These are phyloP conservation scores for Drosophila suzukii DNA, from an alignment of 1,140 invertebrate species.

Conservation along the genomic window DNA sequence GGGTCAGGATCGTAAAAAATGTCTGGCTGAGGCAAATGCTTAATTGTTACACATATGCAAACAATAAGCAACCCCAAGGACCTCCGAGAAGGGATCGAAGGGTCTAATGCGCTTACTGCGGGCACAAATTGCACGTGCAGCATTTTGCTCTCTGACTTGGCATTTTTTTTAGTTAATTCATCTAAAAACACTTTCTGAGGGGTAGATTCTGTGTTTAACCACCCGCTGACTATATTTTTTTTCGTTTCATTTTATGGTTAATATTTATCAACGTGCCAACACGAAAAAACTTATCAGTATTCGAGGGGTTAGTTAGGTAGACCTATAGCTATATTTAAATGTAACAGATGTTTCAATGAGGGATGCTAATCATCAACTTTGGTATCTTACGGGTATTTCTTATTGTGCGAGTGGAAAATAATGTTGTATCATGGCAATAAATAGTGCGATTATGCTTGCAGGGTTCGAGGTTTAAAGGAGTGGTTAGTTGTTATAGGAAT, in stretches of 20 bases:
- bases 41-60: conserved; percentile 83
- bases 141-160: conserved; percentile 58
- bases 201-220: conserved; percentile 66
- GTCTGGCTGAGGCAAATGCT: conserved; percentile 70
- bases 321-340: conserved; percentile 68
- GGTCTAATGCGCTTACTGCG: conserved; percentile 78
- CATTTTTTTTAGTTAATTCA: conserved; percentile 62
- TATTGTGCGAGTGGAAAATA: conserved; percentile 58
- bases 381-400: conserved; percentile 43
- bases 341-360: conserved; percentile 82
- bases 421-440: conserved; percentile 84
- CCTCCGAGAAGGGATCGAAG: conserved; percentile 30
- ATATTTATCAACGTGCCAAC: conserved; percentile 52
- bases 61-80: conserved; percentile 66
- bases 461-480: conserved; percentile 7
- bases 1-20: conserved; percentile 65
- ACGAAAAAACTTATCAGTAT: conserved; percentile 50
- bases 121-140: conserved; percentile 79
- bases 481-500: neutral
- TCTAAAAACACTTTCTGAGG: conserved; percentile 47
- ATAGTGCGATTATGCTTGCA: conserved; percentile 72
- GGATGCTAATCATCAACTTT: conserved; percentile 75
- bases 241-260: conserved; percentile 32
- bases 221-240: conserved; percentile 37
- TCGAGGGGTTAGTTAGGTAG: conserved; percentile 29